Conservation (phyloP, 2,113 vertebrate species). For the Ariopsis seemanni region DNA sequence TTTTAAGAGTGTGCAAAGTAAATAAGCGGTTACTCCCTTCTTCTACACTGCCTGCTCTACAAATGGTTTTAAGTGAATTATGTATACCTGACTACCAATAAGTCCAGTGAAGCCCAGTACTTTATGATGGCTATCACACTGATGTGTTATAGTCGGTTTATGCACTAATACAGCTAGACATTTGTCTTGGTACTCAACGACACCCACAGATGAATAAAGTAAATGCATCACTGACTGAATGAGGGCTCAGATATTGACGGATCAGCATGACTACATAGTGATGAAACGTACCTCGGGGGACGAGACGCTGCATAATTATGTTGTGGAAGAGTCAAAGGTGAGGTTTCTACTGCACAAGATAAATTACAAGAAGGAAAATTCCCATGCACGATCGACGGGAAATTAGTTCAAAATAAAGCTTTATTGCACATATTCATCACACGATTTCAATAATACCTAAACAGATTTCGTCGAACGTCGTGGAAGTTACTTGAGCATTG, state of each 20-base stretch:
- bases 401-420: constrained; percentile 44
- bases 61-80: neutral
- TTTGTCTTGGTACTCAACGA: neutral
- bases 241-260: constrained; percentile 1
- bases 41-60: constrained; percentile 14
- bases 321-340: constrained; percentile 22
- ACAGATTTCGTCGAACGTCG: constrained; percentile 13
- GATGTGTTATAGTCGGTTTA: neutral
- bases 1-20: constrained; percentile 15
- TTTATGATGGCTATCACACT: neutral
- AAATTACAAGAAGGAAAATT: constrained; percentile 36
- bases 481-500: neutral
- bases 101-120: neutral
- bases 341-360: constrained; percentile 19
- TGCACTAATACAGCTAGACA: neutral
- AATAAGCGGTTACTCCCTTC: constrained; percentile 1
- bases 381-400: constrained; percentile 36
- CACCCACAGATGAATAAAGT: neutral
- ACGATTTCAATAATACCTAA: constrained; percentile 41
- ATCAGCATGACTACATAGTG: constrained; percentile 1
- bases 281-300: constrained; percentile 20
- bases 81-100: neutral
- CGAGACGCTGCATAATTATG: constrained; percentile 28
- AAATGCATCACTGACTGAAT: neutral
- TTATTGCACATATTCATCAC: constrained; percentile 52